Base-by-base conservation (phyloP, 2,797 vertebrate genomes). In the Cynopterus sphinx region DNA sequence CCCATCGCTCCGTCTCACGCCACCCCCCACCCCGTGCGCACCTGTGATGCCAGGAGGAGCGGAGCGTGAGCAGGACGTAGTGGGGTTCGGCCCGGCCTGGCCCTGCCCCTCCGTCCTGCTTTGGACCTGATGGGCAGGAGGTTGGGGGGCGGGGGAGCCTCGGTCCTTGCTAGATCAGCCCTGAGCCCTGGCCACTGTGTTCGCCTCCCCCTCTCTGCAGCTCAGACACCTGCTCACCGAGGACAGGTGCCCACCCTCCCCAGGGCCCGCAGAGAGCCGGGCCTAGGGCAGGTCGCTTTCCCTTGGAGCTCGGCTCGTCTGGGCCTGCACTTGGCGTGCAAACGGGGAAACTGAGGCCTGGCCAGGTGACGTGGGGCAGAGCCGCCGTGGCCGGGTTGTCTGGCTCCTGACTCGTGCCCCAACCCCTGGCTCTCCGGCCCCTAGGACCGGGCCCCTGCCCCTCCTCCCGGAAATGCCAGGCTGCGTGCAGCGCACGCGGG, bases 401-500 rank as follows among this genome's bases (percentile, higher is more conserved):
- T 0, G 22, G 28, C 11, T 57, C 31, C 39, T 0, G 0, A 24
- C 68, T 46, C 0, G 0, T 13, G 36, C 41, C 57, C 43, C 41
- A 59, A 36, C 57, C 5, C 9, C 16, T 1, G 28, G 28, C 9
- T 61, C 11, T 31, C 49, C 31, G 22, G 49, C 13, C 17, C 13
- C 53, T 6, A 9, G 13, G 55, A 39, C 79, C 11, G 1, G 39
- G 17, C 2, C 2, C 31, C 36, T 2, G 3, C 10, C 11, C 9
- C 0, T 3, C 26, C 73, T 39, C 5, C 73, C 11, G 0, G 22
- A 57, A 28, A 31, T 16, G 4, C 17, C 31, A 1, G 17, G 9
- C 21, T 24, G 22, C 19, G 1, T 2, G 1, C 75, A 8, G 57
- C 26, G 3, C 70, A 2, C 1, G 2, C 0, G 0, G 51, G 2